Evolutionary conservation across 2,113 vertebrate species (phyloP).

Genomic region (Triplophysa siluroides): DNA sequence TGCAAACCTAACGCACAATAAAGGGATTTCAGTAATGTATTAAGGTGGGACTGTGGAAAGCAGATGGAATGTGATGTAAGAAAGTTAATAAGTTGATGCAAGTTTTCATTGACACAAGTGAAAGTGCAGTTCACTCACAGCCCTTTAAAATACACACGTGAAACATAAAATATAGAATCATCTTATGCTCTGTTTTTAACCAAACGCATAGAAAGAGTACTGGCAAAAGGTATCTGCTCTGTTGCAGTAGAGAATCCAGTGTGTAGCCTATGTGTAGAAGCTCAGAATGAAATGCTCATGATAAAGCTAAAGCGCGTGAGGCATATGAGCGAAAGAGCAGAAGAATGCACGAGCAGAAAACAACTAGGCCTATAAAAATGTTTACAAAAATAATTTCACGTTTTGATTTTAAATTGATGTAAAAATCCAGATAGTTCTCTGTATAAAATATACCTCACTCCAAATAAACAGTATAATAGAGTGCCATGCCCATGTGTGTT

Average conservation of each 20-base stretch:
- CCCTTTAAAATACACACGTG: conserved; percentile 49
- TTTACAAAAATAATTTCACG: too few relatives aligned
- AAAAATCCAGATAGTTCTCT: too few relatives aligned
- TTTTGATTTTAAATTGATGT: too few relatives aligned
- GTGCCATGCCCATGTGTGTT: too few relatives aligned
- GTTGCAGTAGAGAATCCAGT: background rate
- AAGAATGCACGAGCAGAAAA: background rate
- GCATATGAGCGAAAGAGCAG: too few relatives aligned
- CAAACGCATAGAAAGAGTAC: background rate
- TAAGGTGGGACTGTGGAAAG: conserved; percentile 82
- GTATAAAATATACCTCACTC: too few relatives aligned
- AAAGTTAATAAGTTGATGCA: conserved; percentile 83
- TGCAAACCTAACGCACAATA: conserved; percentile 90
- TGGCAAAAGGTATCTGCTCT: background rate
- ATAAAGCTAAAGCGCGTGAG: background rate
- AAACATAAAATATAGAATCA: background rate
- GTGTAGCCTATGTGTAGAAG: background rate
- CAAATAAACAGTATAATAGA: too few relatives aligned
- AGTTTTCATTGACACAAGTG: conserved; percentile 73
- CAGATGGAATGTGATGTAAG: conserved; percentile 77
- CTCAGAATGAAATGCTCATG: background rate
- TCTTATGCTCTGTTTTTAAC: background rate
- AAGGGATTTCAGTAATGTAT: conserved; percentile 84
- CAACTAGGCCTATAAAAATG: too few relatives aligned
- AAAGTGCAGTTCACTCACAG: background rate